Conservation (phyloP, 1,140 invertebrate species). For the Caenorhabditis latens region DNA sequence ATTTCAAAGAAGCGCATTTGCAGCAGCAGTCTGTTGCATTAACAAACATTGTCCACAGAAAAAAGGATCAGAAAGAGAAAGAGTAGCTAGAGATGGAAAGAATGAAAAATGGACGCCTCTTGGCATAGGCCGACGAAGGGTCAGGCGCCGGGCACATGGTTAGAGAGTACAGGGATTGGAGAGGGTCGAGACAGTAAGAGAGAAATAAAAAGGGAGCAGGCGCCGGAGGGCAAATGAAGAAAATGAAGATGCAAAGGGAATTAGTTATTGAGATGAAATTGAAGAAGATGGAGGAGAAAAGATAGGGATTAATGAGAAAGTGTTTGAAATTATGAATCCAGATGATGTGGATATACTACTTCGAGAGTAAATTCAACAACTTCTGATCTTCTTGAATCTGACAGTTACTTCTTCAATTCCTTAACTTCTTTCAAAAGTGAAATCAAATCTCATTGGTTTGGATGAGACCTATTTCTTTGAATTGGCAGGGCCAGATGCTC, state of each 20-base stretch:
- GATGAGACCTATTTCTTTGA: too few species aligned
- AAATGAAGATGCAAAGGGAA: not conserved
- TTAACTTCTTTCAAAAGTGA: too few species aligned
- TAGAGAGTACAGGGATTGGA: not conserved
- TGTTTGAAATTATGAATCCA: too few species aligned
- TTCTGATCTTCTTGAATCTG: too few species aligned
- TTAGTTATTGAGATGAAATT: too few species aligned
- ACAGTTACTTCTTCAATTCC: too few species aligned
- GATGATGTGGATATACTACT: too few species aligned
- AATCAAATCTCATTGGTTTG: too few species aligned
- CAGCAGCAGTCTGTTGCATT: not conserved
- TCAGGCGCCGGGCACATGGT: slow-evolving; percentile 26
- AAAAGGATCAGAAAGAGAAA: not conserved
- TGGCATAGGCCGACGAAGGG: slow-evolving; percentile 30
- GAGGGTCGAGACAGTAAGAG: not conserved
- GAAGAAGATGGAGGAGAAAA: too few species aligned
- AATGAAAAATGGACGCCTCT: slow-evolving; percentile 36
- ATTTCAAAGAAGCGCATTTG: slow-evolving; percentile 4
- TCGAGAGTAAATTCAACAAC: too few species aligned
- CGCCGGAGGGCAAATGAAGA: slow-evolving; percentile 8
- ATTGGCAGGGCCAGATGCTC: too few species aligned
- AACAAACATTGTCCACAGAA: not conserved
- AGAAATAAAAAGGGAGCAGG: slow-evolving; percentile 24
- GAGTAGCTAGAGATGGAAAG: not conserved
- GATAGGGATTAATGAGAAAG: too few species aligned